Evolutionary conservation across 2,888 invertebrate species (phyloP), one percentile per base, ranked within the genome.

Genomic region (Scaptomyza reducta): DNA sequence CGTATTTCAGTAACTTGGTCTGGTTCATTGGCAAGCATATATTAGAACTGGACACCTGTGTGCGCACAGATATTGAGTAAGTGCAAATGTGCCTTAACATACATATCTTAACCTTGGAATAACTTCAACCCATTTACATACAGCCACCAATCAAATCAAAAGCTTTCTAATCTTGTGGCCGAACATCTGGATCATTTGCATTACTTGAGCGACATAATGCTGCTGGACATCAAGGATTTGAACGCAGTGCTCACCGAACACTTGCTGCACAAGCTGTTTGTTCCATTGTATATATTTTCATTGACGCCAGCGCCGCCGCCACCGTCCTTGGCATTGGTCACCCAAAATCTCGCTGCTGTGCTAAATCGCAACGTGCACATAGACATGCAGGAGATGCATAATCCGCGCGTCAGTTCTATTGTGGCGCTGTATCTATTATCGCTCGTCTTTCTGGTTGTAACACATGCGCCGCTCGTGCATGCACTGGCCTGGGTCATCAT

Each of bases 1-100:
- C 99, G 1, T 99, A 99, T 92, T 99, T 99, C 91, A 98, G 98
- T 79, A 99, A 99, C 92, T 94, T 99, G 60, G 99, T 99, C 44
- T 99, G 99, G 98, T 98, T 98, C 90, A 98, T 99, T 89, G 99
- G 99, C 56, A 98, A 97, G 92, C 98, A 99, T 91, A 97, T 99
- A 76, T 93, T 99, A 78, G 99, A 99, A 91, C 93, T 99, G 78
- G 98, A 99, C 91, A 94, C 95, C 3, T 99, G 98, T 92, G 97
- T 99, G 42, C 94, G 98, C 88, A 97, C 97, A 89, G 98, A 98
- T 92, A 97, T 97, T 70, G 98, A 99, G 97, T 98, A 93, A 95
- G 88, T 50, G 14, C n/a, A 38, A n/a, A n/a, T 6, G 11, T 35
- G 1, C 1, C n/a, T n/a, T n/a, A 7, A 6, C 1, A 35, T 33